Percentiles rank a stretch among this genome's conserved stretches.
phyloP scores from a whole-genome alignment of 2,113 vertebrate species.

The Octodon degus region DNA sequence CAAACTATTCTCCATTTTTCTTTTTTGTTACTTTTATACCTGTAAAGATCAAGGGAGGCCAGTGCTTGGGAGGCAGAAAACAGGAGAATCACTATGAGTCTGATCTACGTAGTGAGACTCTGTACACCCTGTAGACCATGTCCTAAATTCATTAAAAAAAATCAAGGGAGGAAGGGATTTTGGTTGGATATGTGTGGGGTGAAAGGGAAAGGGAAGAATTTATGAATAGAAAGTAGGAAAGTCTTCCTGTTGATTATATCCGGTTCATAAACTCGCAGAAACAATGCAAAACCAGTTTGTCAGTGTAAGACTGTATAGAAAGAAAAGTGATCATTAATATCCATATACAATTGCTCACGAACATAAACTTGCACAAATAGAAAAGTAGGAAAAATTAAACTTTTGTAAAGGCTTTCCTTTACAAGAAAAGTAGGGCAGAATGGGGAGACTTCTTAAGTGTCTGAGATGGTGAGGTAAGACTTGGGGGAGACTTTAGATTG shows the following conservation, averaged over 20 bases:
- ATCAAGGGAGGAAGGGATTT: neutral
- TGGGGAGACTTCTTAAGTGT: neutral
- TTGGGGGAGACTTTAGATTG: neutral
- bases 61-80: too few relatives aligned
- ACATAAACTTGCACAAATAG: neutral
- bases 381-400: neutral
- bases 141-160: too few relatives aligned
- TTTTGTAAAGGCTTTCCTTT: neutral
- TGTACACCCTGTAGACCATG: too few relatives aligned
- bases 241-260: neutral
- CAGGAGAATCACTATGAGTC: too few relatives aligned
- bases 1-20: too few relatives aligned
- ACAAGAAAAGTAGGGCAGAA: neutral
- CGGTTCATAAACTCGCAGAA: neutral
- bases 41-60: neutral
- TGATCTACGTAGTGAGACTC: too few relatives aligned
- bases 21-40: neutral
- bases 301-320: neutral
- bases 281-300: neutral
- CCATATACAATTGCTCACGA: neutral
- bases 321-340: neutral
- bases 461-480: neutral
- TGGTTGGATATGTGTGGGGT: neutral
- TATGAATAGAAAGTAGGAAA: neutral
- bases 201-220: neutral